A percentile compares a stretch with the other conserved stretches of the same genome.
phyloP scores from a whole-genome alignment of 1,140 invertebrate genomes.

The Dryas iulia region DNA sequence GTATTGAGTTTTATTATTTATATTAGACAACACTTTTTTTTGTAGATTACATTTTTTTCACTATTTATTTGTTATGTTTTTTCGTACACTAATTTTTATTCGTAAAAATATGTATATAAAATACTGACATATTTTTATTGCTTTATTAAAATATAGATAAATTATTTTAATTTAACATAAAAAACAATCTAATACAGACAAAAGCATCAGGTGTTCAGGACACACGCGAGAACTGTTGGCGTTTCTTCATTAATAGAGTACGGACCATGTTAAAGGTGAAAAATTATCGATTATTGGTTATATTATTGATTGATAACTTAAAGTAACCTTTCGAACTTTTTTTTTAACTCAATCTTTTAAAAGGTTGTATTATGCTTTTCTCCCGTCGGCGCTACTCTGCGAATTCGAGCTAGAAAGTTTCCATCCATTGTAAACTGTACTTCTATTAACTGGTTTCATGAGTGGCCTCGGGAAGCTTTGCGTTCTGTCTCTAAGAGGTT shows the following conservation, averaged over 20 bases:
- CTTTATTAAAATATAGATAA: too few relatives aligned
- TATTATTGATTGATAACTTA: too few relatives aligned
- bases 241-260: slow-evolving; percentile 96
- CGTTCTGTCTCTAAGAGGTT: slow-evolving; percentile 93
- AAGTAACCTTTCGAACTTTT: too few relatives aligned
- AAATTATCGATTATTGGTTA: too few relatives aligned
- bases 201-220: slow-evolving; percentile 91
- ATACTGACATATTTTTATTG: too few relatives aligned
- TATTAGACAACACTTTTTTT: too few relatives aligned
- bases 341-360: not conserved
- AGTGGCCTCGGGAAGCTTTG: slow-evolving; percentile 95
- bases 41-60: too few relatives aligned
- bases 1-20: too few relatives aligned
- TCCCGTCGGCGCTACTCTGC: slow-evolving; percentile 92
- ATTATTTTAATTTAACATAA: not conserved
- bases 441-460: slow-evolving; percentile 97
- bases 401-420: slow-evolving; percentile 93
- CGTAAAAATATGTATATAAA: too few relatives aligned
- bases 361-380: slow-evolving; percentile 94
- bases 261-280: slow-evolving; percentile 84
- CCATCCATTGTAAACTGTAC: slow-evolving; percentile 97
- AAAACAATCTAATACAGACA: slow-evolving; percentile 40
- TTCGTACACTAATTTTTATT: too few relatives aligned
- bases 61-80: too few relatives aligned
- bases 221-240: slow-evolving; percentile 96